A percentile compares a stretch with the other conserved stretches of the same genome.
These are phyloP conservation scores for Diadegma fenestrale DNA, from an alignment of 2,888 invertebrate species.

Conservation along the genomic window DNA sequence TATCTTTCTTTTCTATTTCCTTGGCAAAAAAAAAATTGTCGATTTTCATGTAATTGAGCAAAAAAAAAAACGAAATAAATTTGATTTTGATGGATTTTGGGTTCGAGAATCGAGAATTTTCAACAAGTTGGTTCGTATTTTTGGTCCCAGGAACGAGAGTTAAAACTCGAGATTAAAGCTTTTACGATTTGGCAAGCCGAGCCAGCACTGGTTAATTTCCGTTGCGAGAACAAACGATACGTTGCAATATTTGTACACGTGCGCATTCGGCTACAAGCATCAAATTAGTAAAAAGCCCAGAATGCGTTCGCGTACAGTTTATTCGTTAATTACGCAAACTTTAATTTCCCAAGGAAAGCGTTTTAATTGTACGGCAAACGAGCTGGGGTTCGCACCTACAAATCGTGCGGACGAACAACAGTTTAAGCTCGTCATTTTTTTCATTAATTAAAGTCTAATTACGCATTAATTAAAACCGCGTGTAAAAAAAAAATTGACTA, in stretches of 20 bases:
- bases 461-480: neutral
- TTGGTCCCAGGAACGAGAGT: conserved; percentile 26
- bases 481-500: neutral
- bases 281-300: conserved; percentile 1
- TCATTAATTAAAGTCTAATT: neutral
- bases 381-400: neutral
- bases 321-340: conserved; percentile 5
- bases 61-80: neutral
- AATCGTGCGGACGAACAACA: neutral
- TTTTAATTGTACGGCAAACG: conserved; percentile 1
- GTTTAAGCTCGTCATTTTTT: neutral
- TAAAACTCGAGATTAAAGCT: conserved; percentile 31
- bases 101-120: neutral
- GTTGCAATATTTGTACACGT: conserved; percentile 56
- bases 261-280: conserved; percentile 18
- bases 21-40: neutral
- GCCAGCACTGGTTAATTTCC: neutral
- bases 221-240: conserved; percentile 30
- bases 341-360: neutral
- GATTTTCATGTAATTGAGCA: neutral
- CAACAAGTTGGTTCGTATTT: neutral
- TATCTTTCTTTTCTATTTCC: neutral
- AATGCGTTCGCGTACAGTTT: neutral
- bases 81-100: neutral
- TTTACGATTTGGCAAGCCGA: conserved; percentile 40